A percentile compares a stretch with the other conserved stretches of the same genome.
Evolutionary conservation across 2,797 vertebrate genomes (phyloP).

Genomic region (Gadopsis marmoratus): DNA sequence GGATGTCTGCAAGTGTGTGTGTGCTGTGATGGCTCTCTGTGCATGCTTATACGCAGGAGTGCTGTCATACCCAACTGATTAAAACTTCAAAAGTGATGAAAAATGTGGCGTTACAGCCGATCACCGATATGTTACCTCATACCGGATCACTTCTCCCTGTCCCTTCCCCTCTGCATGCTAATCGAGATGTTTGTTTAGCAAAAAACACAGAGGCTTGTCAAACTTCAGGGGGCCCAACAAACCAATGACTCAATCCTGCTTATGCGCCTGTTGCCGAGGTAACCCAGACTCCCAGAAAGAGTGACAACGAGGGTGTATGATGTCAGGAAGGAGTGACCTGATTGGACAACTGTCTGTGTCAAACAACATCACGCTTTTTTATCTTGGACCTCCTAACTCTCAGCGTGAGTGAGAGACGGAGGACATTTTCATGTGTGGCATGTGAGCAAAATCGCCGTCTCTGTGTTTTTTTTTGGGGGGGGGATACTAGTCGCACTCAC

Average conservation of each 20-base stretch:
- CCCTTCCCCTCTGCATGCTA: constrained; percentile 40
- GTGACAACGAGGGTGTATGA: constrained; percentile 66
- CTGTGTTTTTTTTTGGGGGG: background rate
- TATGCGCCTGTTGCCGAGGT: constrained; percentile 58
- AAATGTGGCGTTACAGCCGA: constrained; percentile 25
- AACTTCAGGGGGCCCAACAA: constrained; percentile 67
- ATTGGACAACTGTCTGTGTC: constrained; percentile 46
- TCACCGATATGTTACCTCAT: constrained; percentile 45
- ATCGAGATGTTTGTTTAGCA: constrained; percentile 60
- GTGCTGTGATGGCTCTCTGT: background rate
- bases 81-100: constrained; percentile 60
- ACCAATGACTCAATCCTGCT: constrained; percentile 63
- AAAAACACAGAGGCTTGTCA: constrained; percentile 57
- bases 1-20: constrained; percentile 5
- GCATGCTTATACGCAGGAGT: constrained; percentile 50
- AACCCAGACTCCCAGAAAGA: constrained; percentile 70
- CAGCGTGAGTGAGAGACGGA: constrained; percentile 32
- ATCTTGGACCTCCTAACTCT: constrained; percentile 33
- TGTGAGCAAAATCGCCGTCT: constrained; percentile 34
- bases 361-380: constrained; percentile 42
- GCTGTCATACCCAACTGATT: constrained; percentile 52
- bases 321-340: constrained; percentile 58
- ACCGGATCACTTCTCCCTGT: constrained; percentile 21
- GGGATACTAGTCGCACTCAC: constrained; percentile 48
- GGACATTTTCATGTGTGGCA: constrained; percentile 36